Percentiles rank a stretch among this genome's conserved stretches.
Evolutionary conservation across 2,113 vertebrate genomes (phyloP).

Genomic region (Prionailurus bengalensis): DNA sequence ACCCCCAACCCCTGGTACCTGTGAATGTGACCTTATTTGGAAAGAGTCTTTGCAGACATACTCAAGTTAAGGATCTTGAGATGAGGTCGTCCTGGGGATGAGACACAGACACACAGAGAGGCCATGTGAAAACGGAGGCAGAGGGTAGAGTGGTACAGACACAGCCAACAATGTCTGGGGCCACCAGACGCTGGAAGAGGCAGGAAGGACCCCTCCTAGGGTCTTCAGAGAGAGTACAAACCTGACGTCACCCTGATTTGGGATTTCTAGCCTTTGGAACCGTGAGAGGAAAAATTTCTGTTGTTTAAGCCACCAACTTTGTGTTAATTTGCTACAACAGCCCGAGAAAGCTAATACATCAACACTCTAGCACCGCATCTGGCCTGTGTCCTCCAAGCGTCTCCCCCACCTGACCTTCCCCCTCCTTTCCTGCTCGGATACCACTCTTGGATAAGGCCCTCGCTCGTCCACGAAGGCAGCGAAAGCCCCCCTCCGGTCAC

Average conservation of each 20-base stretch:
- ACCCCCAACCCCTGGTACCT: neutral
- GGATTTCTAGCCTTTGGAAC: neutral
- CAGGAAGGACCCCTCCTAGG: neutral
- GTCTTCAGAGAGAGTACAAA: accelerated
- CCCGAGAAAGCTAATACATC: neutral
- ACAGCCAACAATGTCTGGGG: neutral
- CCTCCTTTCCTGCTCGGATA: neutral
- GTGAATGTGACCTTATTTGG: neutral
- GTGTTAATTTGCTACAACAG: neutral
- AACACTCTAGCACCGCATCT: accelerated
- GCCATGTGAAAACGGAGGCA: neutral
- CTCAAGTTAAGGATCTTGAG: neutral
- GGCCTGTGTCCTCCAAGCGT: accelerated
- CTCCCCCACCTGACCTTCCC: neutral
- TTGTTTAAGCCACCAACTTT: neutral
- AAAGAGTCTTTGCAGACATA: neutral
- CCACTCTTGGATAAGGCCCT: neutral
- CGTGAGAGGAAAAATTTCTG: neutral
- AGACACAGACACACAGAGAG: neutral
- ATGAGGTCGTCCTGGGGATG: neutral
- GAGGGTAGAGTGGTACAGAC: neutral
- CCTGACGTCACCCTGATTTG: neutral
- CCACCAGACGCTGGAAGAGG: neutral
- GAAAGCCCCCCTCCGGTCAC: neutral
- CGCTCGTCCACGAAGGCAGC: neutral